These are phyloP conservation scores for Pachycephala philippinensis DNA, from an alignment of 2,113 vertebrate genomes.

Conservation along the genomic window DNA sequence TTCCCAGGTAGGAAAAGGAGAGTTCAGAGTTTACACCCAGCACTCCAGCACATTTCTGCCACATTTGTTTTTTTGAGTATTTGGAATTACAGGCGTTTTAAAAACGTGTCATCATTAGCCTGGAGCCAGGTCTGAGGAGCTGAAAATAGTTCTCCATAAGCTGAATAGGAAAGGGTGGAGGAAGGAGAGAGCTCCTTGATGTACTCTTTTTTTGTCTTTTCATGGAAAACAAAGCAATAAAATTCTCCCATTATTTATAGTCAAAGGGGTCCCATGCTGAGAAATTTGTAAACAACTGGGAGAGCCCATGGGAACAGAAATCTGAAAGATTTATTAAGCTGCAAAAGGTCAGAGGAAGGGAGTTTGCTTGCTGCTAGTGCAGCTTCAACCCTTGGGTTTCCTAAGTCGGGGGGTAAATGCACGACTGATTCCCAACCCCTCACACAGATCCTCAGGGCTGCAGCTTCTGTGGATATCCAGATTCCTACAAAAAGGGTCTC, in stretches of 20 bases:
- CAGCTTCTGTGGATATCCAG: neutral
- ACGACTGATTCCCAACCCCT: neutral
- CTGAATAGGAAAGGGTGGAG: slow-evolving; percentile 56
- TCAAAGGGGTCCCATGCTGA: slow-evolving; percentile 15
- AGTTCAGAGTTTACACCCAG: neutral
- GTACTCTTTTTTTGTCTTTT: neutral
- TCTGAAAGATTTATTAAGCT: slow-evolving; percentile 38
- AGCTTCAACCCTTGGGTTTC: slow-evolving; percentile 12
- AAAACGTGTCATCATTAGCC: neutral
- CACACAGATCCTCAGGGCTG: neutral
- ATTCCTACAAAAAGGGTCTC: neutral
- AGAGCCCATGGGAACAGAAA: slow-evolving; percentile 10
- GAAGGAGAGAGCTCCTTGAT: slow-evolving; percentile 37
- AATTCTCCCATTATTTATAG: slow-evolving; percentile 41
- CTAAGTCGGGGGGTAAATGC: neutral
- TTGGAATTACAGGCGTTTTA: neutral
- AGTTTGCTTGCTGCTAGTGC: slow-evolving; percentile 21
- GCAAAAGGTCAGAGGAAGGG: slow-evolving; percentile 60
- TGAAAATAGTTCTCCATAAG: slow-evolving; percentile 22
- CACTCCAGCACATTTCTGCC: neutral
- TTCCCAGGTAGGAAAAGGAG: neutral
- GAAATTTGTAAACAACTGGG: slow-evolving; percentile 57
- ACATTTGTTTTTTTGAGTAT: neutral
- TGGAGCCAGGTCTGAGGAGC: neutral
- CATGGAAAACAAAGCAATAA: slow-evolving; percentile 42